A percentile compares a stretch with the other conserved stretches of the same genome.
These are phyloP conservation scores for Apantesis nais DNA, from an alignment of 2,888 invertebrate genomes.

Conservation along the genomic window DNA sequence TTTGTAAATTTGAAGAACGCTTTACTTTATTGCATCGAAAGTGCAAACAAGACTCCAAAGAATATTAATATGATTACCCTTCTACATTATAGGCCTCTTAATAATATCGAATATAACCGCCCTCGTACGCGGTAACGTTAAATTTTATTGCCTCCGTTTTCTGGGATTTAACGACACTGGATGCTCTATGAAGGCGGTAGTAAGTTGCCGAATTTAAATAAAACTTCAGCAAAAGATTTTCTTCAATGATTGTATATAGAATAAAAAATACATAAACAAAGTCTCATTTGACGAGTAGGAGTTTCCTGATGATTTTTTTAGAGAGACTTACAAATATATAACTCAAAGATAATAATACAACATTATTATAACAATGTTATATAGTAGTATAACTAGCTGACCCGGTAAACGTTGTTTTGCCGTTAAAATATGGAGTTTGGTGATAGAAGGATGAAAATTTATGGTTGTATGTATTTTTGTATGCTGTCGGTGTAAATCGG, in stretches of 20 bases:
- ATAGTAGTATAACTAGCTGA: too few species aligned
- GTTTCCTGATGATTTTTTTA: too few species aligned
- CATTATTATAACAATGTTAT: too few species aligned
- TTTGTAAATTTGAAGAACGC: slow-evolving; percentile 8
- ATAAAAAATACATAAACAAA: neutral
- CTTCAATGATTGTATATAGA: neutral
- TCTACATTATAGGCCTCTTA: slow-evolving; percentile 26
- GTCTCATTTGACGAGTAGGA: too few species aligned
- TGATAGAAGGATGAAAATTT: too few species aligned
- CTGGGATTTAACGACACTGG: slow-evolving; percentile 17
- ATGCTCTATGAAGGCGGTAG: slow-evolving; percentile 13
- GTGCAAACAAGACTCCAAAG: slow-evolving; percentile 22
- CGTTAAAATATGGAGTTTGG: too few species aligned
- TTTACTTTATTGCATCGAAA: slow-evolving; percentile 8
- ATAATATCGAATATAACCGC: slow-evolving; percentile 35
- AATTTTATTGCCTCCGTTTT: slow-evolving; percentile 45
- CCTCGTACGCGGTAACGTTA: slow-evolving; percentile 29
- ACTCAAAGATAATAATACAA: too few species aligned
- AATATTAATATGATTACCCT: slow-evolving; percentile 28
- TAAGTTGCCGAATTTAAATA: neutral
- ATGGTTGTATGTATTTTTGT: too few species aligned
- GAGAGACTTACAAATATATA: too few species aligned
- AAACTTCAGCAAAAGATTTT: neutral
- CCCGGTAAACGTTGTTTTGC: too few species aligned
- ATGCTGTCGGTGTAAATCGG: too few species aligned